phyloP scores from a whole-genome alignment of 2,797 vertebrate species.

The Pogoniulus pusillus region DNA sequence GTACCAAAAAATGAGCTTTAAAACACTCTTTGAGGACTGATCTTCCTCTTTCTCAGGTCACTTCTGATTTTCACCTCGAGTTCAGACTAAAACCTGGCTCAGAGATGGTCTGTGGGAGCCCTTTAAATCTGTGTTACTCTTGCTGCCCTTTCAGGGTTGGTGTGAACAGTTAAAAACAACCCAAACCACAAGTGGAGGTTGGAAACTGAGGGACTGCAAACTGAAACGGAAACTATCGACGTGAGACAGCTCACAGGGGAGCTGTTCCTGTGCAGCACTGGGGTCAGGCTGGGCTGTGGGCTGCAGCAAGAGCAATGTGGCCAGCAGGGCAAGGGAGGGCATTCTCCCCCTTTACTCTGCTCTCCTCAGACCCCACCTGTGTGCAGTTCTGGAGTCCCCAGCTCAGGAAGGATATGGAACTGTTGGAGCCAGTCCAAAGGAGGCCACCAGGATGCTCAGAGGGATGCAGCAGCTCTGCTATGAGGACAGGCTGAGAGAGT shows the following conservation, averaged over 20 bases:
- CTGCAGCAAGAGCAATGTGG: too few species aligned
- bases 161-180: neutral
- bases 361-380: too few species aligned
- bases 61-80: neutral
- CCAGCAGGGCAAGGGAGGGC: too few species aligned
- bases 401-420: too few species aligned
- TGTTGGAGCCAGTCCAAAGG: too few species aligned
- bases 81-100: neutral
- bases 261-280: neutral
- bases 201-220: neutral
- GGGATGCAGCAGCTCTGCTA: too few species aligned
- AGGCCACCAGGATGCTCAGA: too few species aligned
- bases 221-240: slow-evolving; percentile 7
- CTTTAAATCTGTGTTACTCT: neutral
- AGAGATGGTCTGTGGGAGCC: neutral
- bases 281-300: rapidly evolving
- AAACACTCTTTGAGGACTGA: neutral
- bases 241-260: neutral
- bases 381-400: too few species aligned
- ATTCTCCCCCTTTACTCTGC: too few species aligned
- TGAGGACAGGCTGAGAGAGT: too few species aligned
- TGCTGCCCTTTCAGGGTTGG: neutral
- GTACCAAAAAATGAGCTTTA: neutral
- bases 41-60: neutral
- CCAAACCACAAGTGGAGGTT: neutral